phyloP scores from a whole-genome alignment of 2,888 invertebrate species.

The Tinea pellionella region DNA sequence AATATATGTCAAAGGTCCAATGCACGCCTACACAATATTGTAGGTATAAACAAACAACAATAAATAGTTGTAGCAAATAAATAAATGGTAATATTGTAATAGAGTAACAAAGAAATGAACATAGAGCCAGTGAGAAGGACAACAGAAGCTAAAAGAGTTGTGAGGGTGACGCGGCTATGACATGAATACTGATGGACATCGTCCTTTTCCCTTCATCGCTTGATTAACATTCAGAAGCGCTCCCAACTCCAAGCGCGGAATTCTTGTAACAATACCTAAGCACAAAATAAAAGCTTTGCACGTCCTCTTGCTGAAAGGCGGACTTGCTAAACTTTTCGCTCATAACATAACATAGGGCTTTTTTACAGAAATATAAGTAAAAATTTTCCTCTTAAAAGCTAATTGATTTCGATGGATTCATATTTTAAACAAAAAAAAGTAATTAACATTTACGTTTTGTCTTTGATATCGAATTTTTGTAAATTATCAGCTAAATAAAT shows the following conservation, averaged over 20 bases:
- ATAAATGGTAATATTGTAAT: neutral
- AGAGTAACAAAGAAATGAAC: slow-evolving; percentile 5
- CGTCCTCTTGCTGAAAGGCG: slow-evolving; percentile 54
- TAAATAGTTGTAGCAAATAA: neutral
- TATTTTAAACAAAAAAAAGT: no score
- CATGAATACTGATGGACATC: slow-evolving; percentile 57
- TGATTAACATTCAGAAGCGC: slow-evolving; percentile 60
- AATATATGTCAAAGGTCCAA: no score
- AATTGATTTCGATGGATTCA: neutral
- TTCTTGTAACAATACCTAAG: slow-evolving; percentile 55
- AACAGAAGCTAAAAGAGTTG: slow-evolving; percentile 38
- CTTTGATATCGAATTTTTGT: no score
- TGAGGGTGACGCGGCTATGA: slow-evolving; percentile 42
- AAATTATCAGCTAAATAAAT: no score
- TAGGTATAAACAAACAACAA: no score
- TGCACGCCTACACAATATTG: no score
- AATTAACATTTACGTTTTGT: no score
- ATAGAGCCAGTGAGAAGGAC: neutral
- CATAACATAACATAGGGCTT: slow-evolving; percentile 5
- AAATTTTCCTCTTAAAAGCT: neutral
- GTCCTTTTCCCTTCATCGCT: slow-evolving; percentile 41
- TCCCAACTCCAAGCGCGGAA: slow-evolving; percentile 45
- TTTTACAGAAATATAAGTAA: neutral
- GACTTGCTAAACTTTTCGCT: slow-evolving; percentile 37
- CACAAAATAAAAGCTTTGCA: slow-evolving; percentile 62